phyloP scores from a whole-genome alignment of 2,113 vertebrate genomes.

The Plectropomus leopardus region DNA sequence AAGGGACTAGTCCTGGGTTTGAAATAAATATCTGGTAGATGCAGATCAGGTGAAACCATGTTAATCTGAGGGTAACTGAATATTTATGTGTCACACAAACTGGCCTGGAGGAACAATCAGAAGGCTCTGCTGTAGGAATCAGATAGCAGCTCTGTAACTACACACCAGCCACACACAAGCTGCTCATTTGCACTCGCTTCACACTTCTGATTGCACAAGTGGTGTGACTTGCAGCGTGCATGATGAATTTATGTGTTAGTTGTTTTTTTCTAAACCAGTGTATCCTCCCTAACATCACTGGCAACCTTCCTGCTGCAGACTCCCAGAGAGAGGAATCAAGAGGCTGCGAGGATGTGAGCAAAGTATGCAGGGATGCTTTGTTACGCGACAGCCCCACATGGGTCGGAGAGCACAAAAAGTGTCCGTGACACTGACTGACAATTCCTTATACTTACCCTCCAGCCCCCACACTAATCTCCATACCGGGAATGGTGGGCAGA shows the following conservation, averaged over 20 bases:
- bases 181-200: slow-evolving; percentile 76
- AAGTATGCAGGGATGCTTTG: slow-evolving; percentile 22
- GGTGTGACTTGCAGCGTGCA: slow-evolving; percentile 47
- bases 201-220: slow-evolving; percentile 73
- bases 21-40: slow-evolving; percentile 43
- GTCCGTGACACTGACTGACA: slow-evolving; percentile 36
- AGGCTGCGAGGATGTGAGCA: slow-evolving; percentile 16
- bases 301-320: not conserved
- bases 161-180: slow-evolving; percentile 63
- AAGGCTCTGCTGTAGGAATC: slow-evolving; percentile 50
- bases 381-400: slow-evolving; percentile 34
- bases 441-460: slow-evolving; percentile 45
- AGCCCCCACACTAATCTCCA: slow-evolving; percentile 40
- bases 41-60: slow-evolving; percentile 44
- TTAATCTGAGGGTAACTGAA: slow-evolving; percentile 50
- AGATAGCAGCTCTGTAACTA: slow-evolving; percentile 54
- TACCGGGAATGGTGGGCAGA: slow-evolving; percentile 25
- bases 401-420: slow-evolving; percentile 23
- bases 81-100: slow-evolving; percentile 64
- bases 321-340: slow-evolving; percentile 5
- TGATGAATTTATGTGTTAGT: slow-evolving; percentile 53
- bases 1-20: not conserved
- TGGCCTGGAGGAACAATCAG: slow-evolving; percentile 69
- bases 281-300: slow-evolving; percentile 30
- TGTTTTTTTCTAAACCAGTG: slow-evolving; percentile 9